Percentiles rank a stretch among this genome's conserved stretches.
phyloP scores from a whole-genome alignment of 2,113 vertebrate genomes.

The Lamprotornis superbus region DNA sequence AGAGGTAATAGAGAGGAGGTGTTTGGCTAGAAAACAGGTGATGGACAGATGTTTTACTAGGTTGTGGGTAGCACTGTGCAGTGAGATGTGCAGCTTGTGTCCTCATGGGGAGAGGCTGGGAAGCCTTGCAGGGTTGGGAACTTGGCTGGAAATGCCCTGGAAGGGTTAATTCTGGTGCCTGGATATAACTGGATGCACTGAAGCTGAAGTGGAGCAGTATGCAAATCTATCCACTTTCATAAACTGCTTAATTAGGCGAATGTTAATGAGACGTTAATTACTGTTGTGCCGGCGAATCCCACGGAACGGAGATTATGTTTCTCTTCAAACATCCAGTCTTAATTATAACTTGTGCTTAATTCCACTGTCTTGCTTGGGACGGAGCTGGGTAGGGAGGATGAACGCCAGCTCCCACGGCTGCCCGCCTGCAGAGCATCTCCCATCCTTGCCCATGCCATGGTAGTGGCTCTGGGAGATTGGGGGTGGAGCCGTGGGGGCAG shows the following conservation, averaged over 20 bases:
- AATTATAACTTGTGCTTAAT: constrained; percentile 78
- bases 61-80: not conserved
- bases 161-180: constrained; percentile 66
- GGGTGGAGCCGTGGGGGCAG: accelerated
- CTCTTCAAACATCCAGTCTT: constrained; percentile 82
- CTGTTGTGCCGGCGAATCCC: constrained; percentile 79
- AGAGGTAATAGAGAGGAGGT: not conserved
- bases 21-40: not conserved
- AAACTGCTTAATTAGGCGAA: constrained; percentile 84
- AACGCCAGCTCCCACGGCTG: not conserved
- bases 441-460: accelerated
- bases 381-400: not conserved
- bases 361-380: constrained; percentile 56
- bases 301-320: constrained; percentile 80
- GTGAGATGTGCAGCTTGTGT: not conserved
- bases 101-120: not conserved
- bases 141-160: not conserved
- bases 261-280: constrained; percentile 86
- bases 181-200: constrained; percentile 28
- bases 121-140: not conserved
- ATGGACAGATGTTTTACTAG: not conserved
- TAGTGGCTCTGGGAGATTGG: not conserved
- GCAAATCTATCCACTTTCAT: constrained; percentile 77
- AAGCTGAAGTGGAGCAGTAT: constrained; percentile 67
- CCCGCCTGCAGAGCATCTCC: not conserved